A percentile compares a stretch with the other conserved stretches of the same genome.
Evolutionary conservation across 2,888 invertebrate genomes (phyloP).

Genomic region (Galerucella nymphaeae): DNA sequence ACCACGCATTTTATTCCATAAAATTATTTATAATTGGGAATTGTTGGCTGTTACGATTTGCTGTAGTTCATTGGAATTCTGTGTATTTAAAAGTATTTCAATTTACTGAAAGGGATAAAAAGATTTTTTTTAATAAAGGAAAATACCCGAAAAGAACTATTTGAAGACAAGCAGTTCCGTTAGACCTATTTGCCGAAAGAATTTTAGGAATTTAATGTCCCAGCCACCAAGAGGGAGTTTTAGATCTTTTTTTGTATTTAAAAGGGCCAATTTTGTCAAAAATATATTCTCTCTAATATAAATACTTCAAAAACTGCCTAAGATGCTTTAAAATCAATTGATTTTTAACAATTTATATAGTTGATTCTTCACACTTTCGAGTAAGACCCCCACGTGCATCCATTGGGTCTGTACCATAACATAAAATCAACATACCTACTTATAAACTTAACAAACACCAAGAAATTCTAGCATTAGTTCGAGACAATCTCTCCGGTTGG

Average conservation of each 20-base stretch:
- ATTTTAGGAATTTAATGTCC: too few relatives aligned
- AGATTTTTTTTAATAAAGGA: too few relatives aligned
- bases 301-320: too few relatives aligned
- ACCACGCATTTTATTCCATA: conserved; percentile 13
- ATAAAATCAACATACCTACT: conserved; percentile 29
- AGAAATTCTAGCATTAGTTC: conserved; percentile 17
- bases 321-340: too few relatives aligned
- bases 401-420: not conserved
- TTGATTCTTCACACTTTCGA: not conserved
- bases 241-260: too few relatives aligned
- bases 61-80: not conserved
- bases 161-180: too few relatives aligned
- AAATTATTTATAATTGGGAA: conserved; percentile 12
- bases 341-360: not conserved
- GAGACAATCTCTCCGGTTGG: conserved; percentile 10
- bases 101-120: not conserved
- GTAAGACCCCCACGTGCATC: conserved; percentile 10
- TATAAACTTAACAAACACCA: conserved; percentile 27
- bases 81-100: not conserved
- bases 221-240: too few relatives aligned
- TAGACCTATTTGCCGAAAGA: too few relatives aligned
- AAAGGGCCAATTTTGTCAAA: too few relatives aligned
- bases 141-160: too few relatives aligned
- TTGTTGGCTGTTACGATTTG: not conserved
- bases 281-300: too few relatives aligned